Percentiles rank a stretch among this genome's conserved stretches.
Conservation (phyloP, 1,140 invertebrate genomes). For the Drosophila funebris region DNA sequence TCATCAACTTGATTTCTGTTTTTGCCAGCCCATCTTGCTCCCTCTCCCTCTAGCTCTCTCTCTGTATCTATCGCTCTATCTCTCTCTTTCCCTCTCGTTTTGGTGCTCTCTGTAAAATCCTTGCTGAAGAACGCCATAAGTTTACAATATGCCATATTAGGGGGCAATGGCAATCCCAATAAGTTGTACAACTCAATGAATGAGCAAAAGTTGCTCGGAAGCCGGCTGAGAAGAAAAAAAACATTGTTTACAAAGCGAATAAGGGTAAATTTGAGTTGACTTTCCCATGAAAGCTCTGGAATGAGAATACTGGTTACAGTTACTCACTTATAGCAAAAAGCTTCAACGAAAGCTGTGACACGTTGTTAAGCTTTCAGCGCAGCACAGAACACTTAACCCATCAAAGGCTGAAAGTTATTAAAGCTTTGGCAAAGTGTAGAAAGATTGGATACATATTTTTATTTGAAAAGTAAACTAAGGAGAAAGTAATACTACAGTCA, state of each 20-base stretch:
- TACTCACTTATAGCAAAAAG: constrained; percentile 42
- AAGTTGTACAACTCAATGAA: constrained; percentile 51
- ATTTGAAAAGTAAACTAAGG: not conserved
- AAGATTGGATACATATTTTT: not conserved
- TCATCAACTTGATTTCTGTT: constrained; percentile 67
- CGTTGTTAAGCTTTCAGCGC: not conserved
- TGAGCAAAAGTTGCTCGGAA: constrained; percentile 45
- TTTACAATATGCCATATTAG: constrained; percentile 20
- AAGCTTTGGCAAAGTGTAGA: not conserved
- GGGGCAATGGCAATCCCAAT: constrained; percentile 30
- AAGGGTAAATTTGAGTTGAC: constrained; percentile 29
- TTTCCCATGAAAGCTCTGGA: constrained; percentile 53
- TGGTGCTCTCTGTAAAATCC: constrained; percentile 3
- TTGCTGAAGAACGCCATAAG: constrained; percentile 19
- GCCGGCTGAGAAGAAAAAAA: constrained; percentile 59
- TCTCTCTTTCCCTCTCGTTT: not conserved
- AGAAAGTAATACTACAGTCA: constrained; percentile 2
- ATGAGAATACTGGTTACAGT: constrained; percentile 50
- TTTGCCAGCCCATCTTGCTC: not conserved
- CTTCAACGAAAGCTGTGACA: not conserved
- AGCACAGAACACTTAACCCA: not conserved
- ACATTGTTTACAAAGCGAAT: constrained; percentile 21
- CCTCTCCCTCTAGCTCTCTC: not conserved
- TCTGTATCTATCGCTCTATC: not conserved
- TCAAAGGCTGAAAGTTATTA: not conserved